phyloP scores from a whole-genome alignment of 2,888 invertebrate species.

The Lycocerus yunnanus region DNA sequence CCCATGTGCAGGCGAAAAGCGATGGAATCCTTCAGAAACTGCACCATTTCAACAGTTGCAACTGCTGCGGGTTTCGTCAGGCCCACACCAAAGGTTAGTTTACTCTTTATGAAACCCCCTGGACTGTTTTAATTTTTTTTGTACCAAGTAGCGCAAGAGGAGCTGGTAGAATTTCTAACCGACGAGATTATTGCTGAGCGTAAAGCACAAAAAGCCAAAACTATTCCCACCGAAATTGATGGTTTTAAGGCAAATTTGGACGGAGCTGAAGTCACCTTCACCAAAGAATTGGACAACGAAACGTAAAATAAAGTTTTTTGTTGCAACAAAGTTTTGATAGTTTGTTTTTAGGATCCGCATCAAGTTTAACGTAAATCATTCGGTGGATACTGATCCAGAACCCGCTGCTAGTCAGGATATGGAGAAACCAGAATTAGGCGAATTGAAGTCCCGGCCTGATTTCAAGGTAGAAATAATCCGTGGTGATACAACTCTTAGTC shows the following conservation, averaged over 20 bases:
- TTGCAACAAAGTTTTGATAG: neutral
- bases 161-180: slow-evolving; percentile 86
- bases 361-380: slow-evolving; percentile 92
- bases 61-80: neutral
- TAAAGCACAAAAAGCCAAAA: slow-evolving; percentile 77
- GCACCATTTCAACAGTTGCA: neutral
- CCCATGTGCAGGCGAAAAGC: neutral
- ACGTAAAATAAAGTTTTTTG: slow-evolving; percentile 59
- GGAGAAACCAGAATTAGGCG: slow-evolving; percentile 76
- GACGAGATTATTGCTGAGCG: slow-evolving; percentile 94
- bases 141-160: slow-evolving; percentile 71
- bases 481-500: slow-evolving; percentile 77
- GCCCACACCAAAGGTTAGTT: slow-evolving; percentile 38
- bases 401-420: slow-evolving; percentile 64
- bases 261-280: slow-evolving; percentile 84
- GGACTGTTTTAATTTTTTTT: neutral
- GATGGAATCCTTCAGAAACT: neutral
- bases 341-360: slow-evolving; percentile 67
- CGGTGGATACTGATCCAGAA: slow-evolving; percentile 82
- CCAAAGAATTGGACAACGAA: slow-evolving; percentile 73
- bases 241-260: slow-evolving; percentile 80
- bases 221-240: slow-evolving; percentile 75
- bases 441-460: slow-evolving; percentile 89
- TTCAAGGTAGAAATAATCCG: slow-evolving; percentile 87
- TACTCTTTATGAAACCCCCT: neutral